These are phyloP conservation scores for Carcinoscorpius rotundicauda DNA, from an alignment of 1,140 invertebrate species.

Conservation along the genomic window DNA sequence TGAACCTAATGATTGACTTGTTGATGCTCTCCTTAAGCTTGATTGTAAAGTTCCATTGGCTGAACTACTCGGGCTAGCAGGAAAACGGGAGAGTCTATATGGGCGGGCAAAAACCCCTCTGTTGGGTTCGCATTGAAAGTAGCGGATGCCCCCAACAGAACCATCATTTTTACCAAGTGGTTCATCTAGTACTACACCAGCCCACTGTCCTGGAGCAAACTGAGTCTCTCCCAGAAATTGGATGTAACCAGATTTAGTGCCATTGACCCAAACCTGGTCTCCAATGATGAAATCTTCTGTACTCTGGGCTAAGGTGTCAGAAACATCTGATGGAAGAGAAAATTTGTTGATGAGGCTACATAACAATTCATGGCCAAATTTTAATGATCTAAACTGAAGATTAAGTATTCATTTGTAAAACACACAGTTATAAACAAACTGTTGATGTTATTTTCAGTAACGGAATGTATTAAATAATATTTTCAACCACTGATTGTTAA, in stretches of 20 bases:
- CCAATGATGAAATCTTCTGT: conserved; percentile 95
- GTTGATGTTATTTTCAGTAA: no score
- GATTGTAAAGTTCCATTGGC: neutral
- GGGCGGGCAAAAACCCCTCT: conserved; percentile 73
- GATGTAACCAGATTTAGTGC: conserved; percentile 82
- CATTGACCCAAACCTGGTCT: conserved; percentile 88
- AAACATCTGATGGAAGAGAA: neutral
- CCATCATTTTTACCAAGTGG: conserved; percentile 97
- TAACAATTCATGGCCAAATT: no score
- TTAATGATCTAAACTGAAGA: no score
- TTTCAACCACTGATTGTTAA: no score
- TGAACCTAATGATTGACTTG: conserved; percentile 7
- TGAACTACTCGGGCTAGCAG: neutral
- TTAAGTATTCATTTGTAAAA: no score
- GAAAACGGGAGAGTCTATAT: conserved; percentile 22
- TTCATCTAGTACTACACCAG: conserved; percentile 88
- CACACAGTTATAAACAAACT: no score
- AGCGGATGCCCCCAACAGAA: conserved; percentile 75
- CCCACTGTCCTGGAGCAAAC: conserved; percentile 93
- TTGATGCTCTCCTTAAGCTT: neutral
- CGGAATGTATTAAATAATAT: no score
- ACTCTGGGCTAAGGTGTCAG: conserved; percentile 20
- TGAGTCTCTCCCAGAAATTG: conserved; percentile 92
- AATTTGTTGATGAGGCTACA: no score
- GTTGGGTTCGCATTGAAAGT: conserved; percentile 89